These are phyloP conservation scores for Macrosoma leucophasiata DNA, from an alignment of 2,888 invertebrate genomes.

Conservation along the genomic window DNA sequence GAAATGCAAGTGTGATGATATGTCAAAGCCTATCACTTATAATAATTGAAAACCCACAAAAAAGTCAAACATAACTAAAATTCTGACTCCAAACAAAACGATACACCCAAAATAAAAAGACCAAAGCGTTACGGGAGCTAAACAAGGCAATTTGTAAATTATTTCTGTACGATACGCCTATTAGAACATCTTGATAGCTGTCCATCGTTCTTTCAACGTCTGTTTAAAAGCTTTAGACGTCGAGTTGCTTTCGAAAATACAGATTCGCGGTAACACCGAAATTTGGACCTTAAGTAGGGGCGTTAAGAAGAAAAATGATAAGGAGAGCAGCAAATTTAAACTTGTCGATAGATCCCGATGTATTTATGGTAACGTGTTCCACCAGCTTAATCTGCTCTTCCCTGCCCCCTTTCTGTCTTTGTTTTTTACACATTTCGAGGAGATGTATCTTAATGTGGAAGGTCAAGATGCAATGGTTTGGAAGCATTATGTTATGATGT, in stretches of 20 bases:
- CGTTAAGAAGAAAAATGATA: slow-evolving; percentile 23
- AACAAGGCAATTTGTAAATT: slow-evolving; percentile 66
- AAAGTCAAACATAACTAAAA: no score
- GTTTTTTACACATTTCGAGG: slow-evolving; percentile 9
- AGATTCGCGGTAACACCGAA: slow-evolving; percentile 25
- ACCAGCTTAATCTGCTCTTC: slow-evolving; percentile 39
- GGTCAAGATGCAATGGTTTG: slow-evolving; percentile 34
- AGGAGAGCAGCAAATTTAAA: slow-evolving; percentile 25
- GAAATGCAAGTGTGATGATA: no score
- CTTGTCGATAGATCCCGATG: slow-evolving; percentile 39
- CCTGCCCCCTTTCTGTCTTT: slow-evolving; percentile 19
- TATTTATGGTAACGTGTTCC: slow-evolving; percentile 52
- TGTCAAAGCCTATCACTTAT: no score
- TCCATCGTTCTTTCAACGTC: slow-evolving; percentile 72
- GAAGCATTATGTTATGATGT: slow-evolving; percentile 52
- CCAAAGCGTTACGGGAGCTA: slow-evolving; percentile 1
- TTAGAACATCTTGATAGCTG: slow-evolving; percentile 71
- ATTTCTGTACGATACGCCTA: slow-evolving; percentile 67
- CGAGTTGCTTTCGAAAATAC: slow-evolving; percentile 8
- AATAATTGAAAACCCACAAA: no score
- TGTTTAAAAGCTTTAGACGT: slow-evolving; percentile 64
- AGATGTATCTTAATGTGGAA: slow-evolving; percentile 10
- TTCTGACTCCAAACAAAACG: no score
- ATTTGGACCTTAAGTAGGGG: slow-evolving; percentile 30
- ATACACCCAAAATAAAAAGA: slow-evolving; percentile 4